Evolutionary conservation across 2,113 vertebrate species (phyloP), one percentile per base, ranked within the genome.

Genomic region (Antechinus stuartii): DNA sequence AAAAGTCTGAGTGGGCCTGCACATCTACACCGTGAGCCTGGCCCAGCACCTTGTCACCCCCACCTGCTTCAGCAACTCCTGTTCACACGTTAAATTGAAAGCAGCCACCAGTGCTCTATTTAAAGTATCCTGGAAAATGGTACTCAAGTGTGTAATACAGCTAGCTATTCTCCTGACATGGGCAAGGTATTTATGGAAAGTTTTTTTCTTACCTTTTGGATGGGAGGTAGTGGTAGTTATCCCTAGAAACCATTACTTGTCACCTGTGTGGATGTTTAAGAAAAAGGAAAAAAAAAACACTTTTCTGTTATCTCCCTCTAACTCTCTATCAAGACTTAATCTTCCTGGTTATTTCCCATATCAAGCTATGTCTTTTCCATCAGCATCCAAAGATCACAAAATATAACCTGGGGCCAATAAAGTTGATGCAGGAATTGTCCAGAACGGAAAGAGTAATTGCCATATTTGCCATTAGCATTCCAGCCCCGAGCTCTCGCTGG

Each of bases 371-470:
- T 54, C 93, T 96, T 91, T 96, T 96, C 97, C 97, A 96, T 98
- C 98, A 96, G 56, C 96, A 95, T 97, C 97, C 90, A 47, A 19
- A 95, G 95, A 61, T 98, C 95, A 96, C 95, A 96, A 95, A 89
- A 94, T 30, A 27, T 24, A 96, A 97, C 97, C 98, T 1, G 30
- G 96, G 97, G 97, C 95, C 93, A 89, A 91, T 56, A 96, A 96
- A 97, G 93, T 97, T 76, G 54, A 95, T 97, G 94, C 76, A 97
- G 94, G 97, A 96, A 96, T 95, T 23, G 0, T 96, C 95, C 95
- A 95, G 96, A 50, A 57, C 97, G 95, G 96, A 96, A 97, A 98
- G 98, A 97, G 97, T 98, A 97, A 98, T 96, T 96, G 97, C 46
- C 25, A 2, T 35, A 68, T 93, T 92, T 95, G 93, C 95, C 93